Evolutionary conservation across 2,888 invertebrate species (phyloP), one percentile per base, ranked within the genome.

Genomic region (Platypus cylindrus): DNA sequence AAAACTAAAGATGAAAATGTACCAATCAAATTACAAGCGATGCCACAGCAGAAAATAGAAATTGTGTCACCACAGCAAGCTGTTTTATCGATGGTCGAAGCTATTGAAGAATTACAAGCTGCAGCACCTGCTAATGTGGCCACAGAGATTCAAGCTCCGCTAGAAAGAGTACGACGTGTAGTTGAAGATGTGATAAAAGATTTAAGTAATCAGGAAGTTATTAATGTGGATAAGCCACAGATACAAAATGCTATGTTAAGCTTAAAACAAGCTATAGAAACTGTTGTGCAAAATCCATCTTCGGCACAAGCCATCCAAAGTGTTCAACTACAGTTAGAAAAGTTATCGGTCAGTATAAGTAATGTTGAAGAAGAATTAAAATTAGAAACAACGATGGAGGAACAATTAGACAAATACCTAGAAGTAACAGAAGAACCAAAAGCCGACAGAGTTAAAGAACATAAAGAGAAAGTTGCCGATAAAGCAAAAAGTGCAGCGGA

Each of bases 61-160:
- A 9, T 20, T 20, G 20, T 20, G 9, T 20, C 20, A 20, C 20
- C 48, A 2, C 47, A 49, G 36, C 36, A 47, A 32, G 51, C 46
- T 8, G 25, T 48, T 11, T 13, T 48, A 15, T 38, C 41, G 16
- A 27, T 49, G 26, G 18, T 44, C 11, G 44, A 48, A 32, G 27
- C 50, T 17, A 32, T 30, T 13, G 31, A 36, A 31, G 24, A 41
- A 3, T 16, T 43, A n/a, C 11, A 12, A 3, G 31, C 24, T 17
- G n/a, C 17, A 46, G 31, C 16, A 22, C 5, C 16, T 41, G 14
- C 33, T n/a, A n/a, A n/a, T n/a, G 18, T 32, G 9, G 4, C 24
- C 12, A 25, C 30, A 9, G 29, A 30, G 30, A 16, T 34, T n/a
- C 23, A 17, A 17, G 9, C 18, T 16, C 40, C 40, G 11, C 15